Base-by-base conservation (phyloP, 2,797 vertebrate genomes). In the Acomys russatus region DNA sequence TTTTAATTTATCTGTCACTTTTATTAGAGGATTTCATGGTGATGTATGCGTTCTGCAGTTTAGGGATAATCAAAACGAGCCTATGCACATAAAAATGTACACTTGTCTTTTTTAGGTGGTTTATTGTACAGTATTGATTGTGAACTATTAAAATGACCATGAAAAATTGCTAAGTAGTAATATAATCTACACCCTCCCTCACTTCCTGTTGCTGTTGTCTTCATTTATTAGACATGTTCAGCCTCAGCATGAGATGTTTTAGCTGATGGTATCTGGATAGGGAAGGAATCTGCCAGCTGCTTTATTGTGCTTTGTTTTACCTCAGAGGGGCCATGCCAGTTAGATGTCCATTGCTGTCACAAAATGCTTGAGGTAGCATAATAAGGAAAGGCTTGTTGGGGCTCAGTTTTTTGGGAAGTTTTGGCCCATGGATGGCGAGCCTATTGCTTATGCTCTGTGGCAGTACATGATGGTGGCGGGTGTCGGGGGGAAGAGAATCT, bases 1-100 rank as follows among this genome's bases (percentile, higher is more conserved):
- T 98, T 98, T 98, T 98, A 96, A 98, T 98, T 98, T 98, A 96
- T 77, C 92, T 98, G 97, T 98, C 98, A 98, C 77, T 98, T 99
- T 98, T 98, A 98, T 98, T 98, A 97, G 97, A 98, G 96, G 61
- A 96, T 98, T 98, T 98, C 97, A 97, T 95, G 82, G 92, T 97
- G 97, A 97, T 97, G 77, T 91, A 98, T 96, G 82, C 96, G 98
- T 97, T 95, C 97, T 96, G 97, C 98, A 96, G 96, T 97, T 98
- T 95, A 98, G 96, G 95, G 96, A 92, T 94, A 97, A 97, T 97
- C 97, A 97, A 93, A 98, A 97, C 95, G 96, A 98, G 95, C 94
- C 96, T 0, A 2, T 79, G 93, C 66, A 20, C 96, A 83, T 82
- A 94, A 88, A 92, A 89, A 28, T 33, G 9, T 73, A 66, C 5